These are phyloP conservation scores for Patella pellucida DNA, from an alignment of 2,888 invertebrate genomes.

Conservation along the genomic window DNA sequence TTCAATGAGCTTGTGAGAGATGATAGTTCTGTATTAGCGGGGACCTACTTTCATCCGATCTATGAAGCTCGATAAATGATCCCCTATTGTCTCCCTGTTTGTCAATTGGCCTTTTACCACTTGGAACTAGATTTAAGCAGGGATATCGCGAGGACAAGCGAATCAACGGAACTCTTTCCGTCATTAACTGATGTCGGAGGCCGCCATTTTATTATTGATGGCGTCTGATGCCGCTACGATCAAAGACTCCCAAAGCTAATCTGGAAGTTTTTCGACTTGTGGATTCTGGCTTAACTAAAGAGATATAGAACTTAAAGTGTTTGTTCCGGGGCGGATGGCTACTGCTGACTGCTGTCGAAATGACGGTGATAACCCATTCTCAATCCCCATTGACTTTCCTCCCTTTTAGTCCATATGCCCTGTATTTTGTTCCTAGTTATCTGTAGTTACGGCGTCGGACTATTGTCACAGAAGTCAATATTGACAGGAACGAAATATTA, in stretches of 20 bases:
- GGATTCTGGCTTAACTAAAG: neutral
- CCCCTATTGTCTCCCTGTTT: neutral
- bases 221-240: neutral
- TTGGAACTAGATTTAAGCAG: neutral
- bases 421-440: too few relatives aligned
- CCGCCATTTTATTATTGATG: neutral
- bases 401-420: too few relatives aligned
- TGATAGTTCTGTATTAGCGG: neutral
- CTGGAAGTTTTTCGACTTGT: neutral
- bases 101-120: neutral
- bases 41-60: neutral
- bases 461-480: neutral
- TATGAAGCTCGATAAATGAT: neutral
- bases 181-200: conserved; percentile 3
- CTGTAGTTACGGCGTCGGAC: too few relatives aligned
- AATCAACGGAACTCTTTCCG: neutral
- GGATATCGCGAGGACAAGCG: neutral
- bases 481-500: conserved; percentile 4
- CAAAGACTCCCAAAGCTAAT: conserved; percentile 4
- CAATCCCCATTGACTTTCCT: too few relatives aligned
- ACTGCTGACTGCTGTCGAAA: too few relatives aligned
- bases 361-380: neutral
- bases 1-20: neutral
- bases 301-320: neutral
- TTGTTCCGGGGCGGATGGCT: neutral